Conservation (phyloP, 2,797 vertebrate species). For the Cyprinella venusta region DNA sequence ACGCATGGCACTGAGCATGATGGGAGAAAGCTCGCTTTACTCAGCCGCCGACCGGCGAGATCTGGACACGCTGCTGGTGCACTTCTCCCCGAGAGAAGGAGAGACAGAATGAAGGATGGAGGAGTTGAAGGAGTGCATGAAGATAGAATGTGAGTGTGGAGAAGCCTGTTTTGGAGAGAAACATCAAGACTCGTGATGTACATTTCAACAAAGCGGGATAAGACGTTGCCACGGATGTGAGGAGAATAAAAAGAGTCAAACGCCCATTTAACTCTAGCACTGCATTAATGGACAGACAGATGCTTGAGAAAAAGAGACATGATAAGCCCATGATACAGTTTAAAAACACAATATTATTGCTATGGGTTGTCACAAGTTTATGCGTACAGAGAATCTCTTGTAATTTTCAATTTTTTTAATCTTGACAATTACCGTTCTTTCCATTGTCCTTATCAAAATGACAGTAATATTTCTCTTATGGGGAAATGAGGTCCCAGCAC, state of each 20-base stretch:
- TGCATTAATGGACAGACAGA: constrained; percentile 24
- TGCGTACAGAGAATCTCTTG: constrained; percentile 16
- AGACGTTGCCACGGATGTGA: neutral
- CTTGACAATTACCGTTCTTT: constrained; percentile 2
- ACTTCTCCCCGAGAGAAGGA: constrained; percentile 90
- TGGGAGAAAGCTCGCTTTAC: constrained; percentile 95
- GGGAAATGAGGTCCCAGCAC: constrained; percentile 30
- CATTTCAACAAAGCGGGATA: constrained; percentile 16
- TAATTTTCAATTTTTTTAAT: constrained; percentile 27
- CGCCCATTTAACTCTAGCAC: constrained; percentile 26
- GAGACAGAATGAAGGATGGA: constrained; percentile 78
- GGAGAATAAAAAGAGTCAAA: constrained; percentile 4
- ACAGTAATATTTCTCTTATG: constrained; percentile 17
- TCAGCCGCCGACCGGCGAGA: constrained; percentile 88
- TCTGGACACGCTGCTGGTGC: constrained; percentile 85
- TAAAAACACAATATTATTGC: neutral
- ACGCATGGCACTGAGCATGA: constrained; percentile 97
- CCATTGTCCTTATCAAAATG: constrained; percentile 1
- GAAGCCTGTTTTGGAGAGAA: constrained; percentile 70
- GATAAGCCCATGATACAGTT: constrained; percentile 16
- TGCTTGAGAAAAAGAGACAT: constrained; percentile 11
- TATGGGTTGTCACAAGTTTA: constrained; percentile 20
- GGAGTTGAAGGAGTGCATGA: constrained; percentile 49
- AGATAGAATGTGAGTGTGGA: constrained; percentile 78
- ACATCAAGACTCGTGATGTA: constrained; percentile 3